Evolutionary conservation across 2,888 invertebrate species (phyloP), one percentile per base, ranked within the genome.

Genomic region (Neoscelio sp.): DNA sequence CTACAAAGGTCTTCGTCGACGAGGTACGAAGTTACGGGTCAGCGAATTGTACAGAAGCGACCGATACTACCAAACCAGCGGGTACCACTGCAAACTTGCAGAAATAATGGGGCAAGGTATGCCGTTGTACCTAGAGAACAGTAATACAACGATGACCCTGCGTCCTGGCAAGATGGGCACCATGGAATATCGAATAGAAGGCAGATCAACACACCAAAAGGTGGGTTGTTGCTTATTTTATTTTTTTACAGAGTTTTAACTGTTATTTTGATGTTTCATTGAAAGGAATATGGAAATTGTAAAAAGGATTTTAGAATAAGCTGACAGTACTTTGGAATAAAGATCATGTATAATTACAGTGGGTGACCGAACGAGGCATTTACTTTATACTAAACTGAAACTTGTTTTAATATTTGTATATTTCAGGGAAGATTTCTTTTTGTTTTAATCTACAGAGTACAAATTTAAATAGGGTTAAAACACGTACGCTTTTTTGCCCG

Each of bases 11-110:
- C 82, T 13, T 80, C 82, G 20, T 85, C 86, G 13, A 83, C 85
- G 54, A 83, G 87, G 75, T 86, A 88, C 78, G 87, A 87, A 58
- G 86, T 84, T 79, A 80, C 86, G 48, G 85, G 82, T n/a, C 87
- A 86, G 78, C 85, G 85, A 79, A 71, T 84, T 70, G 84, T 82
- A 35, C 86, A 85, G 83, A 85, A 84, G 78, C 79, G 82, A 20
- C 80, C 83, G 82, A 82, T 12, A 38, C 7, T 42, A 2, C 10
- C 70, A 42, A 81, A 71, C 64, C 65, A 85, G 1, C 74, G 64
- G 65, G 78, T 78, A 38, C 85, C 84, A 74, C 79, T 70, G 74
- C 86, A 83, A 35, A 80, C 65, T 10, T 78, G 83, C 74, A 82
- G 85, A 23, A 84, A 73, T 60, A 85, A 82, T 76, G 82, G 68